Evolutionary conservation across 2,888 invertebrate genomes (phyloP), one percentile per base, ranked within the genome.

Genomic region (Diaperis boleti): DNA sequence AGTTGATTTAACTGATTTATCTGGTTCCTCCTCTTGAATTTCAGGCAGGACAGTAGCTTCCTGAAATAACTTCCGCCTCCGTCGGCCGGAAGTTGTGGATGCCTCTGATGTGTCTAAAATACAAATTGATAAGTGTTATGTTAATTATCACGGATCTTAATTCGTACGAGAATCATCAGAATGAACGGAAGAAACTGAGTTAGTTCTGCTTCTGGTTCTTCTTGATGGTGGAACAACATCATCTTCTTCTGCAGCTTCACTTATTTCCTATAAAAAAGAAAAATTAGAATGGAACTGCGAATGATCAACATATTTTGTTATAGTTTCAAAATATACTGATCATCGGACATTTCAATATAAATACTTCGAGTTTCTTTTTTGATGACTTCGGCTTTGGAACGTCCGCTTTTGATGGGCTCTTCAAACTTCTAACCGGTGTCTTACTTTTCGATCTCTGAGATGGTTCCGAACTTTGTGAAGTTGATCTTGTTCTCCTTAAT

Each of bases 391-490:
- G 8, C 7, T 15, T 39, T 3, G 39, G 4, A 20, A n/a, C 11
- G 35, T 39, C 49, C 11, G 31, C 57, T 41, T 63, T 69, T 26
- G 71, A 68, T 29, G 66, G 57, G 41, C 70, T 67, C 14, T 41
- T 8, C 64, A 64, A n/a, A 42, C 15, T 47, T 44, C 55, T 29
- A n/a, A 37, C 37, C 5, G 70, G 67, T 41, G 64, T 65, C 7
- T 62, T 39, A 22, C 52, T 52, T 8, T 35, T 39, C 50, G 39
- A 61, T 35, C 31, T 50, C 44, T 11, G 35, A 3, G 49, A 29
- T 5, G 11, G 35, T 33, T 72, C 70, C 1, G 72, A 73, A 11
- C 63, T 57, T 26, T 66, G 68, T 2, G 72, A 76, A 41, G 65
- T 65, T 1, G 71, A 66, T 45, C 69, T 68, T 15, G 62, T 66